Percentiles rank a stretch among this genome's conserved stretches.
Evolutionary conservation across 1,140 invertebrate species (phyloP).

Genomic region (Cryptotermes secundus): DNA sequence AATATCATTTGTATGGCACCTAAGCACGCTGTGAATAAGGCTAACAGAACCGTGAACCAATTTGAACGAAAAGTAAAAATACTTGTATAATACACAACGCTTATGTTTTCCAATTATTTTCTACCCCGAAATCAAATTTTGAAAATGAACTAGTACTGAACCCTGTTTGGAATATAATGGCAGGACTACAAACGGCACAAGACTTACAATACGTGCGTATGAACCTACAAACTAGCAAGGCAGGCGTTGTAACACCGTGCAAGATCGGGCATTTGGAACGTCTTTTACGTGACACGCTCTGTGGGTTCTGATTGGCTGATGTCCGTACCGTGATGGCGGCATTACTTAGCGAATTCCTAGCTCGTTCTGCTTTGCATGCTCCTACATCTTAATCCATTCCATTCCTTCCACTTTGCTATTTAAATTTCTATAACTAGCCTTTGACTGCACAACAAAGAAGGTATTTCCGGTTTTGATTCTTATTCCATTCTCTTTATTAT

Average conservation of each 20-base stretch:
- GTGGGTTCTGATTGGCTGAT: slow-evolving; percentile 7
- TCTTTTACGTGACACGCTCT: not conserved
- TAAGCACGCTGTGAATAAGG: too few relatives aligned
- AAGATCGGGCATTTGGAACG: not conserved
- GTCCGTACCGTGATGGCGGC: not conserved
- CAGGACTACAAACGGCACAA: not conserved
- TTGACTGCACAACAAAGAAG: not conserved
- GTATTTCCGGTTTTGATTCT: not conserved
- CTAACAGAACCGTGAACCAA: too few relatives aligned
- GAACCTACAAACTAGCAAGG: not conserved
- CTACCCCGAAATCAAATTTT: not conserved
- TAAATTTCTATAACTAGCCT: not conserved
- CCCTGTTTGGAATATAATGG: not conserved
- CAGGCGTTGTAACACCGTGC: not conserved
- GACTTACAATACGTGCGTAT: not conserved
- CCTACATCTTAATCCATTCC: not conserved
- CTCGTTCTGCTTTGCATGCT: not conserved
- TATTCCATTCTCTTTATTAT: too few relatives aligned
- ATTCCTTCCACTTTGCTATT: slow-evolving; percentile 5
- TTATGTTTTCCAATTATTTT: not conserved
- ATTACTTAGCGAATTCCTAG: slow-evolving; percentile 11
- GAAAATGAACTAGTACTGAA: not conserved
- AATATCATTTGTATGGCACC: too few relatives aligned
- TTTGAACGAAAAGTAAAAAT: too few relatives aligned
- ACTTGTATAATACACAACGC: too few relatives aligned